A percentile compares a stretch with the other conserved stretches of the same genome.
Evolutionary conservation across 2,113 vertebrate genomes (phyloP).

Genomic region (western clawed frog (Xenopus tropicalis)): UCB_Xtro_10.0 CM004443.2:38960001-38960500

Average conservation of each 20-base stretch:
- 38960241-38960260: neutral
- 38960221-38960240: neutral
- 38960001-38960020: no score
- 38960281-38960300: neutral
- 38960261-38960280: neutral
- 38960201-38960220: slow-evolving; percentile 2
- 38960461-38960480: no score
- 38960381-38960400: slow-evolving; percentile 7
- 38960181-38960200: neutral
- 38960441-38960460: neutral
- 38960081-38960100: no score
- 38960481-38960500: no score
- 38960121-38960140: slow-evolving; percentile 20
- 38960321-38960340: slow-evolving; percentile 13
- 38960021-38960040: no score
- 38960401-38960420: neutral
- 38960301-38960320: slow-evolving; percentile 20
- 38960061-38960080: no score
- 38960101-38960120: neutral
- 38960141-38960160: slow-evolving; percentile 7
- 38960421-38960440: neutral
- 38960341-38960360: slow-evolving; percentile 42
- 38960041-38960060: no score
- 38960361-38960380: slow-evolving; percentile 46
- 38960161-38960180: neutral